phyloP scores from a whole-genome alignment of 2,797 vertebrate genomes.

The Discoglossus pictus region DNA sequence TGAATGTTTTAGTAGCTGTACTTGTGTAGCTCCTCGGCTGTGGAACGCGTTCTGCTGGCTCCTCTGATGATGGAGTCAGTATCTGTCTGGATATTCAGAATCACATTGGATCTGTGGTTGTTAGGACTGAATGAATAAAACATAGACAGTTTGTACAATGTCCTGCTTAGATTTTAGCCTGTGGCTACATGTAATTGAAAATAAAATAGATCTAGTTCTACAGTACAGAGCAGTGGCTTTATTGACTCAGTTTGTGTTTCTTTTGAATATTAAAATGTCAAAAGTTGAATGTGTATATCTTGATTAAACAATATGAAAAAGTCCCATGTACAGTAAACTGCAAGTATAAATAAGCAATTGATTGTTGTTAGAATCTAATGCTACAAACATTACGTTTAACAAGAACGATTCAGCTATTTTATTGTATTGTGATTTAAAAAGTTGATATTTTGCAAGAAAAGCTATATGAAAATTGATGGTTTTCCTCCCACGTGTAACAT shows the following conservation, averaged over 20 bases:
- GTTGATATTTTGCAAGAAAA: no score
- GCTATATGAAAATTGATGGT: no score
- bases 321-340: no score
- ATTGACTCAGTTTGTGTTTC: not conserved
- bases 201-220: slow-evolving; percentile 78
- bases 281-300: no score
- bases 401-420: no score
- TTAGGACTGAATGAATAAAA: slow-evolving; percentile 65
- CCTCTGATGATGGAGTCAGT: slow-evolving; percentile 1
- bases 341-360: no score
- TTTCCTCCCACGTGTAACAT: no score
- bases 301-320: no score
- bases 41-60: not conserved
- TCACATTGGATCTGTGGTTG: slow-evolving; percentile 67
- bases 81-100: slow-evolving; percentile 63
- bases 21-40: slow-evolving; percentile 6
- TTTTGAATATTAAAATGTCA: no score
- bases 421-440: no score
- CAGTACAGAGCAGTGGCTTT: not conserved
- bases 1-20: slow-evolving; percentile 13
- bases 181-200: slow-evolving; percentile 80
- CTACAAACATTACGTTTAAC: no score
- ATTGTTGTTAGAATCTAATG: no score
- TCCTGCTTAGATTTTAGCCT: slow-evolving; percentile 86
- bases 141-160: slow-evolving; percentile 80